Conservation (phyloP, 2,888 invertebrate species). For the Tetragonula carbonaria region DNA sequence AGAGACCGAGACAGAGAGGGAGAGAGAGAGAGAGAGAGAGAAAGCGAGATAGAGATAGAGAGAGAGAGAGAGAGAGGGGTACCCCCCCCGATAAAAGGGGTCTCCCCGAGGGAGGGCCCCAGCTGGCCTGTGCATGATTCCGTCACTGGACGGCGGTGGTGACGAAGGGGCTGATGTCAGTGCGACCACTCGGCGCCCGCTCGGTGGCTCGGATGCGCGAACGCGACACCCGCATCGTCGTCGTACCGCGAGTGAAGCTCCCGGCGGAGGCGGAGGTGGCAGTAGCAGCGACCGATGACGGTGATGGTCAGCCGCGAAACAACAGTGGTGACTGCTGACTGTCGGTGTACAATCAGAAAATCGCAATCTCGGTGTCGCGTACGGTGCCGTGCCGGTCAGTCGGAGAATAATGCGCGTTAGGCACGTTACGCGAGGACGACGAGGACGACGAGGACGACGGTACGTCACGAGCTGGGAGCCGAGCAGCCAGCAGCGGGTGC, state of each 20-base stretch:
- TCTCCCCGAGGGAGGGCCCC: constrained; percentile 49
- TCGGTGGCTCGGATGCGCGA: constrained; percentile 79
- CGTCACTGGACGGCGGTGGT: constrained; percentile 68
- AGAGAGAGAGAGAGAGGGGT: neutral
- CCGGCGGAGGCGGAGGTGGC: constrained; percentile 70
- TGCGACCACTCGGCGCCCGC: constrained; percentile 70
- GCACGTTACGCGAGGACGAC: constrained; percentile 69
- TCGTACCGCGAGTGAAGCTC: constrained; percentile 64
- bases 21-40: too few species aligned
- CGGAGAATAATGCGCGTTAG: constrained; percentile 80
- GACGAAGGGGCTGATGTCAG: constrained; percentile 71
- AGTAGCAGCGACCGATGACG: constrained; percentile 56
- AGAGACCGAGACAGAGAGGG: neutral
- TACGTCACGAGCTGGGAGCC: constrained; percentile 59
- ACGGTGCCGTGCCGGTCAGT: constrained; percentile 57
- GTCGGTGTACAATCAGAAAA: constrained; percentile 39
- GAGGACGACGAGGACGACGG: constrained; percentile 67
- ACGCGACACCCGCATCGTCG: constrained; percentile 68
- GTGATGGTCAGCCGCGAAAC: constrained; percentile 66
- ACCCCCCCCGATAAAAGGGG: constrained; percentile 18
- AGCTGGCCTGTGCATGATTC: constrained; percentile 58
- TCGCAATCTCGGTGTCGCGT: constrained; percentile 63
- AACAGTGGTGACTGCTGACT: constrained; percentile 58
- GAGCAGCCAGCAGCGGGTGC: constrained; percentile 65
- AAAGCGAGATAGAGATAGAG: neutral